phyloP scores from a whole-genome alignment of 1,140 invertebrate genomes.

The Artemia franciscana region DNA sequence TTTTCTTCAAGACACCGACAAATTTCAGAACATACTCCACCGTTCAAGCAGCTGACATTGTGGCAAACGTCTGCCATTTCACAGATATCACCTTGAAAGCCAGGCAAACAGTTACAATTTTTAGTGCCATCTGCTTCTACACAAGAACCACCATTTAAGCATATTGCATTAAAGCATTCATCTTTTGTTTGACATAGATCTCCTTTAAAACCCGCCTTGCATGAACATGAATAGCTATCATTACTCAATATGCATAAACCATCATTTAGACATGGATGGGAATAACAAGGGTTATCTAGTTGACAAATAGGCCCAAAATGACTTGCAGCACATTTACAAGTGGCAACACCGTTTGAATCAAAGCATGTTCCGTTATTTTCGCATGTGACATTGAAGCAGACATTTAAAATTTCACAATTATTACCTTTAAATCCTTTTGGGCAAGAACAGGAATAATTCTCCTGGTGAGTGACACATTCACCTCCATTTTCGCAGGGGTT shows the following conservation, averaged over 20 bases:
- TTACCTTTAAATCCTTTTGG: neutral
- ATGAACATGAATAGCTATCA: conserved; percentile 18
- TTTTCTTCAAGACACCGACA: no score
- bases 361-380: conserved; percentile 24
- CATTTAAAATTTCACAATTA: neutral
- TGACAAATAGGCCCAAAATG: conserved; percentile 25
- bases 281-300: conserved; percentile 25
- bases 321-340: conserved; percentile 21
- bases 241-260: conserved; percentile 26
- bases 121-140: conserved; percentile 36
- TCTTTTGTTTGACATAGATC: conserved; percentile 11
- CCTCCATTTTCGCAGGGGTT: neutral
- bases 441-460: neutral
- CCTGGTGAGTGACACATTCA: neutral
- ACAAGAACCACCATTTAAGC: conserved; percentile 37
- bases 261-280: conserved; percentile 28
- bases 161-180: conserved; percentile 21
- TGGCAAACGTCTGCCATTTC: conserved; percentile 30
- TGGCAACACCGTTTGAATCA: conserved; percentile 18
- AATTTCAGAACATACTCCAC: conserved; percentile 18
- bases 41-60: conserved; percentile 16
- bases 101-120: conserved; percentile 38
- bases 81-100: conserved; percentile 50
- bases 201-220: conserved; percentile 16
- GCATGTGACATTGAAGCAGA: conserved; percentile 19